A percentile compares a stretch with the other conserved stretches of the same genome.
These are phyloP conservation scores for Tolypeutes matacus DNA, from an alignment of 2,797 vertebrate genomes.

Conservation along the genomic window DNA sequence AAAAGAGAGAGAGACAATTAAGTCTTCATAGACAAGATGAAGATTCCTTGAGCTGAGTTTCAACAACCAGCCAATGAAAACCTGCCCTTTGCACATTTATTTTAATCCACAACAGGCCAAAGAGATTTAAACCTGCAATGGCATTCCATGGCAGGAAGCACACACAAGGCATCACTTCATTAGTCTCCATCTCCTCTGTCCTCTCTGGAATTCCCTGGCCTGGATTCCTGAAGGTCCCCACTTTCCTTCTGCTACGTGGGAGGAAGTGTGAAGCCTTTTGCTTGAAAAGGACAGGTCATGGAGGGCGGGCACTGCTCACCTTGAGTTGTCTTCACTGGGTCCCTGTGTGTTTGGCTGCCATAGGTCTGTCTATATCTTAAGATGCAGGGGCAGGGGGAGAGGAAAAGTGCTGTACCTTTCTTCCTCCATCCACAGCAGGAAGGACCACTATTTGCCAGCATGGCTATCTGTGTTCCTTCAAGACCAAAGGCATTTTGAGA, in stretches of 20 bases:
- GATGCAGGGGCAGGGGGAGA: background rate
- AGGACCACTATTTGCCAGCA: too few relatives aligned
- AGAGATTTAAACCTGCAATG: background rate
- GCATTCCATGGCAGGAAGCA: background rate
- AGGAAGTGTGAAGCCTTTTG: background rate
- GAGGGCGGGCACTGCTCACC: background rate
- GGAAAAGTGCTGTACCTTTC: background rate
- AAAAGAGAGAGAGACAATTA: background rate
- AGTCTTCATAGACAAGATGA: background rate
- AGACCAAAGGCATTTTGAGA: background rate
- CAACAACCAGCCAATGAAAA: background rate
- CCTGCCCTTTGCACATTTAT: background rate
- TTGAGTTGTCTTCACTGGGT: background rate
- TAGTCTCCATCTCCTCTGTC: background rate
- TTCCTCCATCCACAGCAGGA: background rate
- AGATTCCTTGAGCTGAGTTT: background rate
- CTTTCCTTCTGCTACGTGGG: background rate
- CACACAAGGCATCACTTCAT: fast-evolving
- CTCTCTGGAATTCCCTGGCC: background rate
- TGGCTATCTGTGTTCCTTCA: background rate
- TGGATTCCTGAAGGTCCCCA: fast-evolving
- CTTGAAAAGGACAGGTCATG: background rate
- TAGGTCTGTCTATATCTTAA: background rate
- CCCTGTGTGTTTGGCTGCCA: background rate
- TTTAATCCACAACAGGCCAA: background rate